Evolutionary conservation across 2,113 vertebrate genomes (phyloP).

Genomic region (Vimba vimba): DNA sequence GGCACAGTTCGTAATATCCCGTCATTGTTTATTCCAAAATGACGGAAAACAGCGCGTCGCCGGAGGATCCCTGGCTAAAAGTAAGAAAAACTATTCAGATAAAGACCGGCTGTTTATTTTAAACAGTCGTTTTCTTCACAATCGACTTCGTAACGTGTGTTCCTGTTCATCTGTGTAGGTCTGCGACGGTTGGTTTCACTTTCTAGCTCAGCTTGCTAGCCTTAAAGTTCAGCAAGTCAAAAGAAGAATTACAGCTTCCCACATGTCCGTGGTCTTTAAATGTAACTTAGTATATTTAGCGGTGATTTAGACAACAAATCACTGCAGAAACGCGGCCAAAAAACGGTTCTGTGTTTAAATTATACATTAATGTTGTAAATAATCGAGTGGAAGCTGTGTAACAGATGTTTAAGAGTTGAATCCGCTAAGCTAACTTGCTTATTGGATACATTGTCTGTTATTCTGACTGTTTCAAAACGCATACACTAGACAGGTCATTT

Average conservation of each 20-base stretch:
- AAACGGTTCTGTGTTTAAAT: background rate
- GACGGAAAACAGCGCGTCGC: slow-evolving; percentile 74
- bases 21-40: slow-evolving; percentile 68
- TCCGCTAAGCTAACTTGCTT: slow-evolving; percentile 14
- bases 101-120: background rate
- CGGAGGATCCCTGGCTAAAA: slow-evolving; percentile 75
- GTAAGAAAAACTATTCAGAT: slow-evolving; percentile 57
- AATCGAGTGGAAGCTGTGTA: background rate
- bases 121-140: background rate
- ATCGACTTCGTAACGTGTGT: background rate
- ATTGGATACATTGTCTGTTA: background rate
- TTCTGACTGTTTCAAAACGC: background rate
- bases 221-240: slow-evolving; percentile 17
- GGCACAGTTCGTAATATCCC: slow-evolving; percentile 2
- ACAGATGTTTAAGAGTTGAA: slow-evolving; percentile 8
- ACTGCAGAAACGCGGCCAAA: background rate
- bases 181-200: background rate
- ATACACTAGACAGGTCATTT: background rate
- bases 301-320: background rate
- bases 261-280: background rate
- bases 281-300: background rate
- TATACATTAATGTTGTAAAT: background rate
- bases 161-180: background rate
- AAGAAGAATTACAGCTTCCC: background rate
- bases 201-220: slow-evolving; percentile 21